Evolutionary conservation across 2,113 vertebrate species (phyloP).

Genomic region (Notothenia rossii): DNA sequence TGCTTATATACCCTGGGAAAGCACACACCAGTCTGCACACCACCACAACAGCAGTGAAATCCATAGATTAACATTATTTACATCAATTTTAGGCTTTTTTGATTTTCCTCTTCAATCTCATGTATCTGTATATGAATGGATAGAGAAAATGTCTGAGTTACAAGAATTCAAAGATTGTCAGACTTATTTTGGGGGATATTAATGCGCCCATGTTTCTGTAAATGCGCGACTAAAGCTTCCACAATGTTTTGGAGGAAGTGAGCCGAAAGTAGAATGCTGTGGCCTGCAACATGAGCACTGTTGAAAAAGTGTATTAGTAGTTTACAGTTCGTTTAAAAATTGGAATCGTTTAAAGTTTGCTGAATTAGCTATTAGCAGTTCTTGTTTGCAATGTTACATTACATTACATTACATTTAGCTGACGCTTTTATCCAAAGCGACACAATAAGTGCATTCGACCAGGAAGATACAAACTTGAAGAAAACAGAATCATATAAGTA

Average conservation of each 20-base stretch:
- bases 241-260: not conserved
- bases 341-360: not conserved
- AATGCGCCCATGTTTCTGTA: not conserved
- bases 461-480: too few species aligned
- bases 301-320: not conserved
- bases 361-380: not conserved
- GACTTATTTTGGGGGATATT: not conserved
- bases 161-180: not conserved
- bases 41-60: not conserved
- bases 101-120: not conserved
- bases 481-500: too few species aligned
- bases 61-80: not conserved
- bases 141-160: not conserved
- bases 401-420: too few species aligned
- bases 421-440: too few species aligned
- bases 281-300: not conserved
- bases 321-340: not conserved
- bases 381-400: not conserved
- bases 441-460: too few species aligned
- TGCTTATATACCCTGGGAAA: constrained; percentile 22
- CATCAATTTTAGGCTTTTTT: not conserved
- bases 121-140: not conserved
- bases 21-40: constrained; percentile 28
- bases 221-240: not conserved
- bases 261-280: not conserved